These are phyloP conservation scores for Drosophila fulvimacula DNA, from an alignment of 2,888 invertebrate genomes.

Conservation along the genomic window DNA sequence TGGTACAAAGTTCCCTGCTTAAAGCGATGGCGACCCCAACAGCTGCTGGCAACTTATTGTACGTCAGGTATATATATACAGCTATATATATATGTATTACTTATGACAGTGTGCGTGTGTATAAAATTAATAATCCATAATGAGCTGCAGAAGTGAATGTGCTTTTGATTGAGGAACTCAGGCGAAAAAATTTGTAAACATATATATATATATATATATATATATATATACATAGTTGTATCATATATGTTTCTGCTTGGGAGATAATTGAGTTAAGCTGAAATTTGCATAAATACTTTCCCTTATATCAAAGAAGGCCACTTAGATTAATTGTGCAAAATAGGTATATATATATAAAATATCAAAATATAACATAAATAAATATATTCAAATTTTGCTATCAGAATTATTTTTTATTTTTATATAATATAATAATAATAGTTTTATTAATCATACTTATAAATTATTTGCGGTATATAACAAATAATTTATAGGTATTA, in stretches of 20 bases:
- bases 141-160: slow-evolving; percentile 53
- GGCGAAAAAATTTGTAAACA: neutral
- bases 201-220: neutral
- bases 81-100: neutral
- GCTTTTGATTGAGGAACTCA: slow-evolving; percentile 46
- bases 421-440: too few relatives aligned
- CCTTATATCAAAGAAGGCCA: too few relatives aligned
- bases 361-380: too few relatives aligned
- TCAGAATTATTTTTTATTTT: too few relatives aligned
- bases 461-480: too few relatives aligned
- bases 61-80: slow-evolving; percentile 33
- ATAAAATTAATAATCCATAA: slow-evolving; percentile 31
- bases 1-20: slow-evolving; percentile 56
- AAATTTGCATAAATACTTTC: neutral
- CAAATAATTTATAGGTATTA: neutral
- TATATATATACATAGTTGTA: neutral
- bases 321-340: too few relatives aligned
- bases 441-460: too few relatives aligned
- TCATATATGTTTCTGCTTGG: neutral
- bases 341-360: too few relatives aligned
- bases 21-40: slow-evolving; percentile 44
- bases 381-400: too few relatives aligned
- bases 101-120: slow-evolving; percentile 6
- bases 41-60: slow-evolving; percentile 45
- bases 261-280: too few relatives aligned